These are phyloP conservation scores for Nephrotoma flavescens DNA, from an alignment of 2,888 invertebrate species.

Conservation along the genomic window DNA sequence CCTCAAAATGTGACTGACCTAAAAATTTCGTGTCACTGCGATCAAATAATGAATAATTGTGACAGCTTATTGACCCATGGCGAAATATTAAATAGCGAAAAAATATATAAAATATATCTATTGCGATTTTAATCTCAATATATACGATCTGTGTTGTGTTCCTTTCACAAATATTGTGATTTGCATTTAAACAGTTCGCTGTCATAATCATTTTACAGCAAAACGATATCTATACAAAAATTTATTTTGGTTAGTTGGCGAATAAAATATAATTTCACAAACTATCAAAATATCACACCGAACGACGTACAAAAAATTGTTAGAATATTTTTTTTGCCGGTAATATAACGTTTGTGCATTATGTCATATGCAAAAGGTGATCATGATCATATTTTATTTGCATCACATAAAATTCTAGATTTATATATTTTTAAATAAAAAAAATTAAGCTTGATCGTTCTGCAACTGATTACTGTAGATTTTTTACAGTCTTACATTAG, in stretches of 20 bases:
- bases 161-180: not conserved
- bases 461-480: not conserved
- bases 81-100: not conserved
- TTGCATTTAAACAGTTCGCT: not conserved
- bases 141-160: not conserved
- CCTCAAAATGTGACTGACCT: too few relatives aligned
- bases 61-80: not conserved
- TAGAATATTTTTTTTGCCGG: not conserved
- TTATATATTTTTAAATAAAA: too few relatives aligned
- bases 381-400: not conserved
- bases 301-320: too few relatives aligned
- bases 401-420: not conserved
- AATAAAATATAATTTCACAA: too few relatives aligned
- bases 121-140: not conserved
- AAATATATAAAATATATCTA: not conserved
- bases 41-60: not conserved
- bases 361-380: not conserved
- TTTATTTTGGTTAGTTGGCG: too few relatives aligned
- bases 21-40: too few relatives aligned
- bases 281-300: too few relatives aligned
- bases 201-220: not conserved
- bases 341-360: not conserved
- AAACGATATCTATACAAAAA: too few relatives aligned
- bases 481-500: not conserved
- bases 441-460: not conserved